Evolutionary conservation across 1,140 invertebrate genomes (phyloP).

Genomic region (Drosophila auraria): DNA sequence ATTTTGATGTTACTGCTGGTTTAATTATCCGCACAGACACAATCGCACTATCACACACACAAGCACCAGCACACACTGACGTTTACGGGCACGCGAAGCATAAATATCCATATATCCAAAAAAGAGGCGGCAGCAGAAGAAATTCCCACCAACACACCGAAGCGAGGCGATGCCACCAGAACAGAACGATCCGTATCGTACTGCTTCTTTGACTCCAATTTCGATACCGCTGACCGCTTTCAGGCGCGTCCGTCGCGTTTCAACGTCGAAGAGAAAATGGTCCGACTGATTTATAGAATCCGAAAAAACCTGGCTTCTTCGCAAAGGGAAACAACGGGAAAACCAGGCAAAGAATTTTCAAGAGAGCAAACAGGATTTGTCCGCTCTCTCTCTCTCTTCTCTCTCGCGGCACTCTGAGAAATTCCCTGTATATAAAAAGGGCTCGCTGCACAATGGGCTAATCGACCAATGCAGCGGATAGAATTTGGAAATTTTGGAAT

Average conservation of each 20-base stretch:
- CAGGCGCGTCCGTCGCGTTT: constrained; percentile 81
- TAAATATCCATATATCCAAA: constrained; percentile 53
- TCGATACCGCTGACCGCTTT: constrained; percentile 57
- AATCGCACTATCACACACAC: constrained; percentile 17
- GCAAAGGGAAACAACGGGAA: constrained; percentile 50
- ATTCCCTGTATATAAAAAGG: constrained; percentile 55
- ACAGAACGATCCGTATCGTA: constrained; percentile 50
- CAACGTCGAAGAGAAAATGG: constrained; percentile 76
- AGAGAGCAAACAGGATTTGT: constrained; percentile 22
- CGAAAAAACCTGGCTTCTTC: constrained; percentile 52
- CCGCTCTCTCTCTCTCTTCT: constrained; percentile 7
- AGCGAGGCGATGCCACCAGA: constrained; percentile 20
- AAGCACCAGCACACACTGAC: constrained; percentile 27
- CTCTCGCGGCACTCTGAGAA: constrained; percentile 26
- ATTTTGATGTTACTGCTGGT: constrained; percentile 37
- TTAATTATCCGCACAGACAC: constrained; percentile 56
- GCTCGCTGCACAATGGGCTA: constrained; percentile 15
- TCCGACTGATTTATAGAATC: constrained; percentile 68
- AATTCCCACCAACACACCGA: constrained; percentile 62
- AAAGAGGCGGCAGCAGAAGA: constrained; percentile 46
- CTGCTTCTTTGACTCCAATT: constrained; percentile 38
- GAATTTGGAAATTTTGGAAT: too few relatives aligned
- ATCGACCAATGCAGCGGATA: neutral
- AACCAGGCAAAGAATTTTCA: constrained; percentile 29
- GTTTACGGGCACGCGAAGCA: constrained; percentile 47